Conservation (phyloP, 1,140 invertebrate species). For the Bombyx mori region ASM3026992v2 NC_085118.1:1815001-1815500, state of each 20-base stretch:
- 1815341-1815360: conserved; percentile 93
- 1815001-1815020: no score
- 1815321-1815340: conserved; percentile 93
- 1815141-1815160: no score
- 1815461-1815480: conserved; percentile 73
- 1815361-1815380: conserved; percentile 83
- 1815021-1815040: no score
- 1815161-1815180: no score
- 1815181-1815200: not conserved
- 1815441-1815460: conserved; percentile 76
- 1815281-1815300: conserved; percentile 92
- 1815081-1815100: no score
- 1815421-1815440: conserved; percentile 78
- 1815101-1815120: no score
- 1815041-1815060: no score
- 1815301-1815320: conserved; percentile 92
- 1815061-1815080: no score
- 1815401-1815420: conserved; percentile 72
- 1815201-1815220: not conserved
- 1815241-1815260: not conserved
- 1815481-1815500: conserved; percentile 76
- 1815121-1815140: no score
- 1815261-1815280: conserved; percentile 39
- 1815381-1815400: conserved; percentile 78
- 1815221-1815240: not conserved